Percentiles rank a stretch among this genome's conserved stretches.
These are phyloP conservation scores for Gymnosoma rotundatum DNA, from an alignment of 2,888 invertebrate genomes.

Conservation along the genomic window DNA sequence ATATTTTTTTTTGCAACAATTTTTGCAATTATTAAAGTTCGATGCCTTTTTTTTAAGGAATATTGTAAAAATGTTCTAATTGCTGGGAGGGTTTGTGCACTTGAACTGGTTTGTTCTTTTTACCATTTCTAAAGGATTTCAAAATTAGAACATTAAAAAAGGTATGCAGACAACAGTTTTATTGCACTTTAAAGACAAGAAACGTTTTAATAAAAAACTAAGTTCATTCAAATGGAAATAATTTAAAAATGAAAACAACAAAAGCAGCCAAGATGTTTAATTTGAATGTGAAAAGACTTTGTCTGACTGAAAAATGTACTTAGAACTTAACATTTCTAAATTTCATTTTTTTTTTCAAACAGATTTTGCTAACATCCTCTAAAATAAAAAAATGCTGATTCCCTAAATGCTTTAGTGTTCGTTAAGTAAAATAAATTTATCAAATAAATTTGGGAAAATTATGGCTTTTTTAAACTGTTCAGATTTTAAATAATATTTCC, in stretches of 20 bases:
- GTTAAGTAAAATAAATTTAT: too few relatives aligned
- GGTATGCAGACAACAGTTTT: conserved; percentile 22
- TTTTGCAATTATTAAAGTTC: conserved; percentile 29
- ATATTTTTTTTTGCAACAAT: conserved; percentile 13
- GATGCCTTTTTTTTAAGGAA: conserved; percentile 1
- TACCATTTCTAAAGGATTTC: not conserved
- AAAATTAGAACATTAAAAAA: not conserved
- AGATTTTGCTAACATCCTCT: too few relatives aligned
- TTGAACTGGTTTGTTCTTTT: conserved; percentile 44
- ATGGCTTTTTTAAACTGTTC: not conserved
- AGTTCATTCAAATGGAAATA: conserved; percentile 18
- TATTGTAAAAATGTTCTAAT: conserved; percentile 38
- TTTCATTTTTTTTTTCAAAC: too few relatives aligned
- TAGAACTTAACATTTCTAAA: not conserved
- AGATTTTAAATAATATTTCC: not conserved
- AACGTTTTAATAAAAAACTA: not conserved
- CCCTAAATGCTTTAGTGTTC: not conserved
- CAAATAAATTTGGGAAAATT: too few relatives aligned
- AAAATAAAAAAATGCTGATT: too few relatives aligned
- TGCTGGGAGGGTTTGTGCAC: conserved; percentile 65
- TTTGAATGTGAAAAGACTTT: not conserved
- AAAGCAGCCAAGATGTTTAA: not conserved
- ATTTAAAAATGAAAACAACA: not conserved
- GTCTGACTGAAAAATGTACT: not conserved
- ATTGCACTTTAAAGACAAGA: not conserved